Evolutionary conservation across 30 jellyfish, hydroid and myxozoan genomes (phyloP).

Genomic region (Clytia hemisphaerica): DNA sequence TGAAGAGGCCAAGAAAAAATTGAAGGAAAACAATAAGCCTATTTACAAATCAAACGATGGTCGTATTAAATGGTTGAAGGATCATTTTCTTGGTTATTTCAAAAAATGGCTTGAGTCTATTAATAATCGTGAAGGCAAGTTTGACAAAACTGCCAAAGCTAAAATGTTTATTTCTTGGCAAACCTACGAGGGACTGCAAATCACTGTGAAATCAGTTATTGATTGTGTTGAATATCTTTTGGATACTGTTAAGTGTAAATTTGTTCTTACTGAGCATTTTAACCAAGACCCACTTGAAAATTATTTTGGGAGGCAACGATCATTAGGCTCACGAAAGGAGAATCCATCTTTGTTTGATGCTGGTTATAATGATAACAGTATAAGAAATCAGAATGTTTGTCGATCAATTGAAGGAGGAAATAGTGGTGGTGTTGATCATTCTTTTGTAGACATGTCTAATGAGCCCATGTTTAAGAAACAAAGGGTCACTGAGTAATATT

Average conservation of each 20-base stretch:
- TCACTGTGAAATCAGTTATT: neutral
- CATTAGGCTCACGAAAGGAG: slow-evolving; percentile 20
- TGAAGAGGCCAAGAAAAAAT: slow-evolving; percentile 15
- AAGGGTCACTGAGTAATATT: too few relatives aligned
- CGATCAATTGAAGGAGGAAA: too few relatives aligned
- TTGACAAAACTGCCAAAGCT: slow-evolving; percentile 1
- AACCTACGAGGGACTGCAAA: slow-evolving; percentile 8
- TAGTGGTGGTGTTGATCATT: too few relatives aligned
- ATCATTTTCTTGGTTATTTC: slow-evolving; percentile 2
- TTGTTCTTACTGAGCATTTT: neutral
- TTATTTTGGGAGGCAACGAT: slow-evolving; percentile 39
- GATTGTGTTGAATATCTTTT: neutral
- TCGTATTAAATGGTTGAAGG: slow-evolving; percentile 10
- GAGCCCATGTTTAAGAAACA: too few relatives aligned
- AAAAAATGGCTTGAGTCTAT: neutral
- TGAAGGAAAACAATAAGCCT: slow-evolving; percentile 6
- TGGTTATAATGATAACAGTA: slow-evolving; percentile 32
- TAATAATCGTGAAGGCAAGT: neutral
- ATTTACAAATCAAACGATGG: neutral
- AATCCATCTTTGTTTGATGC: slow-evolving; percentile 10
- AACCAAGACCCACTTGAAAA: too few relatives aligned
- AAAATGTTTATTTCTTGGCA: slow-evolving; percentile 24
- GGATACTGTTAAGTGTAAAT: neutral
- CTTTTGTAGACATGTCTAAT: too few relatives aligned
- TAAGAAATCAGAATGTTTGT: slow-evolving; percentile 16